Conservation (phyloP, 2,888 invertebrate genomes). For the Microplitis deprimator region DNA sequence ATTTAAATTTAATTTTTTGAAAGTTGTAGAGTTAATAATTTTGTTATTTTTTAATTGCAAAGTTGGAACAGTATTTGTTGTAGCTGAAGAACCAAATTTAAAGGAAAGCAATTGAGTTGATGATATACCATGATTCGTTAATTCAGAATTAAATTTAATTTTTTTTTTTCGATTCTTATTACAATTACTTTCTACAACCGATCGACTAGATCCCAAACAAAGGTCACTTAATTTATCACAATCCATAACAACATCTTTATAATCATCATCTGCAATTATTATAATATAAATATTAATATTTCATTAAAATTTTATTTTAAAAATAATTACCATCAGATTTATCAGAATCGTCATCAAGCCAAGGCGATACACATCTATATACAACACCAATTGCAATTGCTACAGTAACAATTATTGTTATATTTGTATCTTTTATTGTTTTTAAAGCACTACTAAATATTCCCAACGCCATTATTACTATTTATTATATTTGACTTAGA, state of each 20-base stretch:
- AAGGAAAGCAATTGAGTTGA: background rate
- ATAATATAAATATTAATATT: too few relatives aligned
- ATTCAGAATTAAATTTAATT: conserved; percentile 6
- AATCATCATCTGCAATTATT: too few relatives aligned
- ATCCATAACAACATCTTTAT: too few relatives aligned
- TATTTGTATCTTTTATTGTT: conserved; percentile 34
- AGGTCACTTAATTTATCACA: too few relatives aligned
- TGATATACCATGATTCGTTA: background rate
- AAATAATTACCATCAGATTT: conserved; percentile 23
- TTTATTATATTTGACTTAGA: background rate
- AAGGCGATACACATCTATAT: conserved; percentile 46
- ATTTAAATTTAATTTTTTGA: background rate
- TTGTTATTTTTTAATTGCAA: background rate
- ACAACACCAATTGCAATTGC: conserved; percentile 42
- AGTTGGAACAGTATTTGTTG: background rate
- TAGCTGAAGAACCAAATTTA: background rate
- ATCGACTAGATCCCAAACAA: too few relatives aligned
- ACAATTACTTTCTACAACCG: too few relatives aligned
- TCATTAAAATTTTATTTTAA: too few relatives aligned
- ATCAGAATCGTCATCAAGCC: conserved; percentile 45
- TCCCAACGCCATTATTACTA: conserved; percentile 6
- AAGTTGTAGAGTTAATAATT: background rate
- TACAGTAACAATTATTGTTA: conserved; percentile 42
- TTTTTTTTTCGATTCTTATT: background rate
- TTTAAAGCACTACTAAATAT: background rate